Conservation (phyloP, 2,113 vertebrate genomes). For the Gobio gobio region DNA sequence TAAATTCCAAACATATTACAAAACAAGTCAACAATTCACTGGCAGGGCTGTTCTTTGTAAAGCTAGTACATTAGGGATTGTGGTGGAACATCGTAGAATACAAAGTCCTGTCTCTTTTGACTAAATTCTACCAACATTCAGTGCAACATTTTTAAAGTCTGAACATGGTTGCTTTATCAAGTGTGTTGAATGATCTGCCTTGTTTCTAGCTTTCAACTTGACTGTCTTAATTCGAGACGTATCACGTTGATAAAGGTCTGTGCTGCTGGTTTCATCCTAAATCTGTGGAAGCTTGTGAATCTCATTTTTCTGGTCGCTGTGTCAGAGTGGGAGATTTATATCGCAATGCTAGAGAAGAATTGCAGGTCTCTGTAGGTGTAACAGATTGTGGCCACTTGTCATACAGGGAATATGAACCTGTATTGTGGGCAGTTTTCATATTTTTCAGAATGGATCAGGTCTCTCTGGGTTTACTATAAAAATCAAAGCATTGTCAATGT, state of each 20-base stretch:
- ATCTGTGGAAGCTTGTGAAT: conserved; percentile 17
- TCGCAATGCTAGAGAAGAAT: conserved; percentile 18
- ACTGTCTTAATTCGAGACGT: background rate
- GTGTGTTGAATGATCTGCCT: conserved; percentile 10
- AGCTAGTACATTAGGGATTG: background rate
- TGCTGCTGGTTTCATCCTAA: conserved; percentile 25
- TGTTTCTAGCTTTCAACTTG: conserved; percentile 38
- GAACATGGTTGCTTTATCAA: conserved; percentile 9
- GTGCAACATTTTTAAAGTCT: background rate
- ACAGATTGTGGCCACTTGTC: background rate
- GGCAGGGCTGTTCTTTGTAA: background rate
- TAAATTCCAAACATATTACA: background rate
- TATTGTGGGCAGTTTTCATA: background rate
- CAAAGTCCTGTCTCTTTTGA: background rate
- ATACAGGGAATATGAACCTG: background rate
- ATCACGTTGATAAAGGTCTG: conserved; percentile 36
- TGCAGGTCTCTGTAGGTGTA: conserved; percentile 4
- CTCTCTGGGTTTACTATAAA: background rate
- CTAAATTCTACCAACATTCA: background rate
- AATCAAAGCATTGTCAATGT: background rate
- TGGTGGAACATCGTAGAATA: background rate
- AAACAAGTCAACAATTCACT: background rate
- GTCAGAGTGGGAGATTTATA: conserved; percentile 46
- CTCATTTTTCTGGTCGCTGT: conserved; percentile 40
- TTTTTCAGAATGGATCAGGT: background rate